Evolutionary conservation across 2,888 invertebrate genomes (phyloP).

Genomic region (Sylvicola fuscatus): DNA sequence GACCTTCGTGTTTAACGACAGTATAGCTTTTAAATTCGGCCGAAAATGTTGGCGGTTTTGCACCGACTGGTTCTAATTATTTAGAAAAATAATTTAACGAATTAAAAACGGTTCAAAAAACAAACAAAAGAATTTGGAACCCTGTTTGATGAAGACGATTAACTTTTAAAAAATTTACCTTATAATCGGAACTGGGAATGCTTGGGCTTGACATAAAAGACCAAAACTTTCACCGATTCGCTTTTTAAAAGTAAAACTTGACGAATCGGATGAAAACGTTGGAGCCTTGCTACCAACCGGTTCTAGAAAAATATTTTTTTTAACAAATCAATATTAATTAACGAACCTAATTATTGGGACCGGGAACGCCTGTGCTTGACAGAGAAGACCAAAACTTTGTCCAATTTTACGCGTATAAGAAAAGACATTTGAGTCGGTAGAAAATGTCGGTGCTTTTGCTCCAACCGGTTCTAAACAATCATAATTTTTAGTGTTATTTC

Average conservation of each 20-base stretch:
- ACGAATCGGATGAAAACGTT: slow-evolving; percentile 36
- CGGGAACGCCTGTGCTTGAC: slow-evolving; percentile 55
- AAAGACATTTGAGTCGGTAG: slow-evolving; percentile 32
- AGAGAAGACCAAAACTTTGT: slow-evolving; percentile 40
- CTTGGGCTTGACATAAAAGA: slow-evolving; percentile 52
- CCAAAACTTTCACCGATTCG: slow-evolving; percentile 28
- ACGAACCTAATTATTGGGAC: slow-evolving; percentile 53
- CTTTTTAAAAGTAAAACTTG: slow-evolving; percentile 16
- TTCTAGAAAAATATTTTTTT: slow-evolving; percentile 24
- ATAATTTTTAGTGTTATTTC: background rate
- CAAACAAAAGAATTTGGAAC: slow-evolving; percentile 1
- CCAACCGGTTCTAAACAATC: slow-evolving; percentile 37
- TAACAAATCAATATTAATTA: background rate
- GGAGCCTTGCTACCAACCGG: slow-evolving; percentile 47
- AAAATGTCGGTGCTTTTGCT: slow-evolving; percentile 41
- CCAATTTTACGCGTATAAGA: slow-evolving; percentile 1
- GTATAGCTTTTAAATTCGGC: slow-evolving; percentile 35
- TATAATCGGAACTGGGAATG: slow-evolving; percentile 50
- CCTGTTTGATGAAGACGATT: slow-evolving; percentile 8
- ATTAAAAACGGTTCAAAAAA: slow-evolving; percentile 5
- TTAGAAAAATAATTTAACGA: slow-evolving; percentile 7
- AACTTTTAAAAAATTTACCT: slow-evolving; percentile 33
- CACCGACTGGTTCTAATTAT: slow-evolving; percentile 34
- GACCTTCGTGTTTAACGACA: slow-evolving; percentile 24
- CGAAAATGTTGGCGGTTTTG: slow-evolving; percentile 35